Evolutionary conservation across 2,797 vertebrate genomes (phyloP), one percentile per base, ranked within the genome.

Genomic region (Trachops cirrhosus): DNA sequence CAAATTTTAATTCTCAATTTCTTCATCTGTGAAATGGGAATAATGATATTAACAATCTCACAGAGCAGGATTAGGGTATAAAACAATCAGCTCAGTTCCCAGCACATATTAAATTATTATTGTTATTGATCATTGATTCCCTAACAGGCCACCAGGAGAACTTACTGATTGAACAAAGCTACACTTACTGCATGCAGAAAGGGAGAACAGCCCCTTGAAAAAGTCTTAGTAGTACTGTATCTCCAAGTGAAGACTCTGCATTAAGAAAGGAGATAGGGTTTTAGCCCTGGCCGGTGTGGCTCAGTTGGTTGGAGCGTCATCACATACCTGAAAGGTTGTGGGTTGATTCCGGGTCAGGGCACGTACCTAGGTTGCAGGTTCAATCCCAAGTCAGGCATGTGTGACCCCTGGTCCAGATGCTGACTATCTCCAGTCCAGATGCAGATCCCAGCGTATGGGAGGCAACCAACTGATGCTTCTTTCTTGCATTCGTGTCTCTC

Each of bases 1-100:
- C 7, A 34, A 48, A 89, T 93, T 82, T 54, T 32, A 62, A 62
- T 73, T 64, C 54, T 94, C n/a, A 32, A 21, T 59, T 75, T 88
- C 50, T 77, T 88, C n/a, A 68, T 75, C 52, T 92, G 78, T 57
- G 83, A 86, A 79, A 91, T 84, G 84, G 90, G 84, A 92, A 82
- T 59, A n/a, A 22, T 73, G 80, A 59, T n/a, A 50, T 54, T 48
- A 85, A 87, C 90, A 82, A 46, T 79, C 54, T 77, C 89, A 78
- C 57, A 50, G 41, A 78, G 54, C 29, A 75, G 50, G 24, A 39
- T 44, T 52, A 62, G 29, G 52, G 10, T 83, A n/a, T 71, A 73
- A 93, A 95, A 75, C 86, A 86, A 62, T 52, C 62, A 29, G 32
- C 21, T 41, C 48, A 24, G 52, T 59, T 32, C 37, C 86, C 10